Percentiles rank a stretch among this genome's conserved stretches.
phyloP scores from a whole-genome alignment of 2,888 invertebrate species.

The Noctua fimbriata region DNA sequence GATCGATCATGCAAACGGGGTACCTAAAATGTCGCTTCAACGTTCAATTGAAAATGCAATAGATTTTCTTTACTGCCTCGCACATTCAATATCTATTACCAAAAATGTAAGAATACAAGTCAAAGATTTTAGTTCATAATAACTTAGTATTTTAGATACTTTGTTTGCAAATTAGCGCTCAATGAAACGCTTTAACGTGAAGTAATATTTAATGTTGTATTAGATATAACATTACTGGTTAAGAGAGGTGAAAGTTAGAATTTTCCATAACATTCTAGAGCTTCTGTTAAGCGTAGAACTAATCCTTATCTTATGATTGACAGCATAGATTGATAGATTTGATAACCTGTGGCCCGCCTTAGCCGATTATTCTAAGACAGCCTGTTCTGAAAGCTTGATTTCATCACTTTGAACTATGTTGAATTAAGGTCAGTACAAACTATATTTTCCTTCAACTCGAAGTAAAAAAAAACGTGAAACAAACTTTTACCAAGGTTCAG shows the following conservation, averaged over 20 bases:
- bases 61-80: neutral
- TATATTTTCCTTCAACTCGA: neutral
- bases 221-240: slow-evolving; percentile 51
- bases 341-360: neutral
- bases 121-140: slow-evolving; percentile 38
- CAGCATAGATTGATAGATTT: neutral
- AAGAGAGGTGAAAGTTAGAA: slow-evolving; percentile 51
- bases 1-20: neutral
- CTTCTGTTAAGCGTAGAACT: neutral
- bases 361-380: neutral
- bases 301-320: neutral
- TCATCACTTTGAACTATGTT: neutral
- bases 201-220: slow-evolving; percentile 59
- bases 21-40: neutral
- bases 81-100: neutral
- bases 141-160: slow-evolving; percentile 34
- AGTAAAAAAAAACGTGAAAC: neutral
- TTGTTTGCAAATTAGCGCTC: slow-evolving; percentile 68
- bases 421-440: neutral
- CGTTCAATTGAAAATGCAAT: neutral
- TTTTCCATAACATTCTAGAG: slow-evolving; percentile 5
- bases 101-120: neutral
- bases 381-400: neutral
- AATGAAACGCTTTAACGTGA: slow-evolving; percentile 66
- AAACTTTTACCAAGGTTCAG: neutral